Evolutionary conservation across 1,140 invertebrate genomes (phyloP), one percentile per base, ranked within the genome.

Genomic region (Laupala kohalensis): DNA sequence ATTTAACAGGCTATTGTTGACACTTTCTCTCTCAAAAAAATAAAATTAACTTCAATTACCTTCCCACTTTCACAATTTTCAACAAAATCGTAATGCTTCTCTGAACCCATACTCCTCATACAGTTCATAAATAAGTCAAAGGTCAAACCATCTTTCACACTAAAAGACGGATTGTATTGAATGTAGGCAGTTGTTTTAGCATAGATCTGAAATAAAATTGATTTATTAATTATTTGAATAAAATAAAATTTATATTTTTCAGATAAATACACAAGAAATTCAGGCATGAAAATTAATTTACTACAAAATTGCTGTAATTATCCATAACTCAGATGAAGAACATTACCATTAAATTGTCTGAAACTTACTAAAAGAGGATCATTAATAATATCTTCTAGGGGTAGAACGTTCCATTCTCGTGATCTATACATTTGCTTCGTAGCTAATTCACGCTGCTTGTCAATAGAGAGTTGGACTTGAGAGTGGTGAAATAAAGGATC

Each of bases 401-500:
- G 80, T 25, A 87, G 79, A 72, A 91, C 85, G 26, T 89, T 80
- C 73, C 89, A 87, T 76, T 88, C 84, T 76, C 86, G 84, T 4
- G 92, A 76, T 19, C 83, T 79, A 74, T 88, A 87, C 78, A 85
- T 83, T 74, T 88, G 80, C 69, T 84, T 83, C 62, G 86, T 85
- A 19, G 88, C 81, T 25, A 89, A 72, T 64, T 86, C 81, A 37
- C 91, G 80, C 53, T 85, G 77, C 72, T 92, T 86, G 76, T 91
- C 88, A 68, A 91, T 74, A 29, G 82, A 77, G 5, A 82, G 77
- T 2, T 84, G 81, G 30, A 74, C 64, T 74, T 75, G 5, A 73
- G 77, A 25, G 72, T 75, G 76, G 19, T 84, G 82, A 79, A 97
- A 98, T 0, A 91, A 76, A 6, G 92, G 90, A 79, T 95, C 91